Percentiles rank a stretch among this genome's conserved stretches.
phyloP scores from a whole-genome alignment of 2,888 invertebrate species.

The Agrilus biguttatus region DNA sequence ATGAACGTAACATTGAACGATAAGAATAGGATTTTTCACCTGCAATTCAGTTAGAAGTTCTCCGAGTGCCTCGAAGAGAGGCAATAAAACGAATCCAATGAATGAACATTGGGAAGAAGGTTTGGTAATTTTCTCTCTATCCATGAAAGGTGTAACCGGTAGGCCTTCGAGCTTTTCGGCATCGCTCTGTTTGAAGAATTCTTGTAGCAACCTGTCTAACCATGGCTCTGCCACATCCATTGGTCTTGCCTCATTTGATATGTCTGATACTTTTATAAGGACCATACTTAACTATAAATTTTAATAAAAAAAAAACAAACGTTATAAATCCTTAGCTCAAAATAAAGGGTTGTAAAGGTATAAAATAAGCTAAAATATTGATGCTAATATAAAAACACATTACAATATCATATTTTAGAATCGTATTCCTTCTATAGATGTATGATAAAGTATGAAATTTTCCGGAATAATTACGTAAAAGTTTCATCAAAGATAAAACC shows the following conservation, averaged over 20 bases:
- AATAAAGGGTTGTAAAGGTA: conserved; percentile 7
- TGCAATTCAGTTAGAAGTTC: conserved; percentile 59
- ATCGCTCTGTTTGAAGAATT: conserved; percentile 68
- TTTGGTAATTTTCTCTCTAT: conserved; percentile 70
- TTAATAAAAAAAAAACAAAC: conserved; percentile 6
- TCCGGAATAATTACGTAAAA: too few relatives aligned
- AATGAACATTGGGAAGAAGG: conserved; percentile 73
- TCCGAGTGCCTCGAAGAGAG: conserved; percentile 64
- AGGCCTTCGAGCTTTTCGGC: conserved; percentile 68
- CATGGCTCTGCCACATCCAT: conserved; percentile 74
- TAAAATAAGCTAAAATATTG: not conserved
- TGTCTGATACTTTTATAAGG: conserved; percentile 71
- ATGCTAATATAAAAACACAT: not conserved
- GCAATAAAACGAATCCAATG: conserved; percentile 66
- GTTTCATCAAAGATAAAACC: too few relatives aligned
- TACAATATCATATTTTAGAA: too few relatives aligned
- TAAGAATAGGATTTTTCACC: conserved; percentile 28
- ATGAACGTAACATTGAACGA: not conserved
- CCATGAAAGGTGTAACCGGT: conserved; percentile 78
- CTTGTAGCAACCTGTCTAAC: conserved; percentile 58
- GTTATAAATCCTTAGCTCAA: not conserved
- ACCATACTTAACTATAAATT: conserved; percentile 54
- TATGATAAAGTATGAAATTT: too few relatives aligned
- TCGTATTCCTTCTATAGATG: too few relatives aligned
- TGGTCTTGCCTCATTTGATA: conserved; percentile 69